Evolutionary conservation across 2,797 vertebrate genomes (phyloP).

Genomic region (Carapus acus): DNA sequence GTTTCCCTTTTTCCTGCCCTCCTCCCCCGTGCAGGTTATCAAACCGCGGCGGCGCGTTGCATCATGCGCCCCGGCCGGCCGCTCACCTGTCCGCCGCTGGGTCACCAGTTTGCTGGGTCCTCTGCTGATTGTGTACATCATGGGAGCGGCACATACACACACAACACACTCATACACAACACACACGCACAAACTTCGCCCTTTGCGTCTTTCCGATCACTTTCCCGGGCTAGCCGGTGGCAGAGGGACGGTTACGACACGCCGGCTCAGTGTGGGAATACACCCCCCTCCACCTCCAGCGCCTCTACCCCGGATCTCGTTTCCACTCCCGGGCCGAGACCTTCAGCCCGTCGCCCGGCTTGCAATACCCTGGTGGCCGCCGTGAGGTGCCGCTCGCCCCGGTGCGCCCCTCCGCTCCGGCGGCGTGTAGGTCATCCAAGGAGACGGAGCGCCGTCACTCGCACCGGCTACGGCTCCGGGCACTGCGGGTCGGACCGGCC

Average conservation of each 20-base stretch:
- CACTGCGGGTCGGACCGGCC: slow-evolving; percentile 13
- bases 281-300: too few species aligned
- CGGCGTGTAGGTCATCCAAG: slow-evolving; percentile 70
- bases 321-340: slow-evolving; percentile 25
- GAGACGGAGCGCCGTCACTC: slow-evolving; percentile 54
- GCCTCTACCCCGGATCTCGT: too few species aligned
- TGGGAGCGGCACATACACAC: slow-evolving; percentile 53
- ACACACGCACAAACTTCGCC: too few species aligned
- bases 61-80: slow-evolving; percentile 17
- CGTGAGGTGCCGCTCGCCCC: background rate
- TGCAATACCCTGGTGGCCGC: slow-evolving; percentile 10
- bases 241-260: too few species aligned
- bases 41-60: slow-evolving; percentile 12
- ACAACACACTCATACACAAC: too few species aligned
- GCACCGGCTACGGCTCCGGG: slow-evolving; percentile 23
- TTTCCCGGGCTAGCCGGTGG: too few species aligned
- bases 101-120: slow-evolving; percentile 94
- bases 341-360: slow-evolving; percentile 25
- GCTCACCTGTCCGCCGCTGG: slow-evolving; percentile 87
- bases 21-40: too few species aligned
- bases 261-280: too few species aligned
- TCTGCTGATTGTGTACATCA: slow-evolving; percentile 92
- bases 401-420: slow-evolving; percentile 4
- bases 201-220: background rate
- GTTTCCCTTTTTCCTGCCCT: too few species aligned